A percentile compares a stretch with the other conserved stretches of the same genome.
phyloP scores from a whole-genome alignment of 1,140 invertebrate genomes.

The Drosophila erecta region DNA sequence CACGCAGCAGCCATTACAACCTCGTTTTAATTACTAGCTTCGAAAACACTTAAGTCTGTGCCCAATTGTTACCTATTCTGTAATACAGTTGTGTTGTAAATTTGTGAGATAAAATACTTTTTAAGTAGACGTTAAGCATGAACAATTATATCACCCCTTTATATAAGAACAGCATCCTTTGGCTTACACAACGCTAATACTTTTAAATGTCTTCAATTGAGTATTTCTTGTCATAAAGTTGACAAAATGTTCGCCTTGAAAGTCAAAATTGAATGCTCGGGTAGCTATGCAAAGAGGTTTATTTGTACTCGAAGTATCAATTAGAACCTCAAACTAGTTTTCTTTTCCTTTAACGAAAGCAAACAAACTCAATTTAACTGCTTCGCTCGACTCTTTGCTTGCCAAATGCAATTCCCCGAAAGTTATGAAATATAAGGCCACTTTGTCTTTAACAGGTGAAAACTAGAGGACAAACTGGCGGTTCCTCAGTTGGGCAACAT shows the following conservation, averaged over 20 bases:
- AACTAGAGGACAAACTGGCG: not conserved
- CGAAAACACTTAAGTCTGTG: not conserved
- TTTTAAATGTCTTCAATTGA: not conserved
- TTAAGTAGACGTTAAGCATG: constrained; percentile 4
- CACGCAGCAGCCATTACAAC: constrained; percentile 18
- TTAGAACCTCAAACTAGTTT: constrained; percentile 38
- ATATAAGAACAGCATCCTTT: not conserved
- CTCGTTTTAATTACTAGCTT: constrained; percentile 11
- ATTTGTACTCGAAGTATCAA: constrained; percentile 45
- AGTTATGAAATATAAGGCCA: constrained; percentile 12
- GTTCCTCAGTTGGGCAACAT: not conserved
- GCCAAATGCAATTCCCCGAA: constrained; percentile 28
- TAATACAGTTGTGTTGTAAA: not conserved
- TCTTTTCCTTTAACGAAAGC: constrained; percentile 22
- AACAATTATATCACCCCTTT: constrained; percentile 13
- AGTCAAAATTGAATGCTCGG: not conserved
- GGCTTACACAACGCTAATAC: constrained; percentile 5
- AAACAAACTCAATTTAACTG: constrained; percentile 63
- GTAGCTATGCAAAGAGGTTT: not conserved
- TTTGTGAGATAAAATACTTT: not conserved
- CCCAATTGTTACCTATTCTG: constrained; percentile 7
- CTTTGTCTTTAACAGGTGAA: constrained; percentile 21
- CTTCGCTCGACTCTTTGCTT: constrained; percentile 3
- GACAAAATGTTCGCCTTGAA: not conserved
- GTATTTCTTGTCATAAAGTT: not conserved